A percentile compares a stretch with the other conserved stretches of the same genome.
Evolutionary conservation across 1,140 invertebrate genomes (phyloP).

Genomic region (Micrasema longulum): DNA sequence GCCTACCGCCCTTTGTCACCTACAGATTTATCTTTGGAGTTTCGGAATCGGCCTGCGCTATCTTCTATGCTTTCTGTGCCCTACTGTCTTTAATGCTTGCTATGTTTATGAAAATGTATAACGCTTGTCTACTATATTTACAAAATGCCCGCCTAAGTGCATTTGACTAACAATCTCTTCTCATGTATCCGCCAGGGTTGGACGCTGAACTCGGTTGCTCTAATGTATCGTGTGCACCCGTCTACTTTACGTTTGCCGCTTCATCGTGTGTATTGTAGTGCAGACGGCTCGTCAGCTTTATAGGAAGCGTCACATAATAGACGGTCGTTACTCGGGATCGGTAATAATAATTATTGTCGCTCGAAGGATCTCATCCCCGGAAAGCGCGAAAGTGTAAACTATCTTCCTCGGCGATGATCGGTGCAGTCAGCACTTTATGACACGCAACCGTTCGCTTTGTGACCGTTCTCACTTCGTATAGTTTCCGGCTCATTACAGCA

Average conservation of each 20-base stretch:
- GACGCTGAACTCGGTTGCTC: neutral
- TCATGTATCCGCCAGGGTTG: conserved; percentile 29
- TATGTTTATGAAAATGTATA: conserved; percentile 33
- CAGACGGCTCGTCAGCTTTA: no score
- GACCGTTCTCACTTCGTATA: conserved; percentile 44
- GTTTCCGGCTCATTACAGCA: conserved; percentile 45
- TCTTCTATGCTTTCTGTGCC: conserved; percentile 45
- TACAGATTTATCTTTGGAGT: conserved; percentile 52
- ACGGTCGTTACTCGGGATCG: neutral
- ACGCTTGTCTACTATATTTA: conserved; percentile 45
- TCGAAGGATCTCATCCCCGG: neutral
- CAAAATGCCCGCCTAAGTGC: conserved; percentile 26
- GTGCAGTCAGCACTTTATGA: conserved; percentile 47
- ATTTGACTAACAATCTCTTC: conserved; percentile 34
- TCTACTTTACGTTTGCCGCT: no score
- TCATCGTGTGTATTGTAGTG: neutral
- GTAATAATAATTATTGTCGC: neutral
- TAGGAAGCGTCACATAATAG: no score
- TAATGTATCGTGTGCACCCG: no score
- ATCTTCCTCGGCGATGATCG: conserved; percentile 14
- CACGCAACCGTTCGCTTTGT: conserved; percentile 44
- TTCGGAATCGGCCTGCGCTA: conserved; percentile 51
- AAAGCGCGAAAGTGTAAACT: conserved; percentile 20
- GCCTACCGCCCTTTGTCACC: conserved; percentile 46
- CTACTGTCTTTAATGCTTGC: conserved; percentile 37